Base-by-base conservation (phyloP, 2,113 vertebrate species). In the Catharus minimus region DNA sequence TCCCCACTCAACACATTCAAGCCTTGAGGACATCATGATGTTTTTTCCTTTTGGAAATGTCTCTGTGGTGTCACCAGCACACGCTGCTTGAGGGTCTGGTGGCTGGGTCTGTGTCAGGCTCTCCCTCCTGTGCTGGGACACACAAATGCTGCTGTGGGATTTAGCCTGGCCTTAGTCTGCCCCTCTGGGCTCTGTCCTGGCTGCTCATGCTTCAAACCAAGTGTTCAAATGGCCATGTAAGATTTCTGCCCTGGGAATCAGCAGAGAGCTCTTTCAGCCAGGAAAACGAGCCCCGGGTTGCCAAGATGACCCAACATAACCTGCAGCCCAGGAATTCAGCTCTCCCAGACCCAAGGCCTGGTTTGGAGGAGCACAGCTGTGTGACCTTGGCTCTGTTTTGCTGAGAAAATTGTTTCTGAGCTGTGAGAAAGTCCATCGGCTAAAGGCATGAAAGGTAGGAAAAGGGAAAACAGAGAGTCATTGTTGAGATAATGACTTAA, bases 221-320 rank as follows among this genome's bases (percentile, higher is more conserved):
- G 68, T 2, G 39, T 58, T 60, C 65, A 46, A 77, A 62, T 13
- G 47, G 33, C 67, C 62, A 2, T 5, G 55, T 1, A 55, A 47
- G n/a, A 33, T 75, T 65, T 78, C 65, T 79, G 46, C 26, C 61
- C 36, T 44, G 81, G 78, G 66, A 94, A 44, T 61, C 74, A 33
- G 44, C 55, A 23, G 69, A 92, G 66, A 38, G 58, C 32, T 84
- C 41, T 86, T 7, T 22, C 72, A 93, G 81, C 32, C 61, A 57
- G 93, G 60, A 65, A 49, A 87, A 75, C 1, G 64, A 93, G 87
- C 53, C 52, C 41, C 33, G 53, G 20, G 24, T 68, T 94, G 94
- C 93, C 93, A 95, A 50, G 84, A 79, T 95, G 92, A 95, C 94
- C 95, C 91, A 67, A 4, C 0, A 53, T 94, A 81, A 93, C 91